Evolutionary conservation across 1,140 invertebrate species (phyloP).

Genomic region (Megathymus violae): DNA sequence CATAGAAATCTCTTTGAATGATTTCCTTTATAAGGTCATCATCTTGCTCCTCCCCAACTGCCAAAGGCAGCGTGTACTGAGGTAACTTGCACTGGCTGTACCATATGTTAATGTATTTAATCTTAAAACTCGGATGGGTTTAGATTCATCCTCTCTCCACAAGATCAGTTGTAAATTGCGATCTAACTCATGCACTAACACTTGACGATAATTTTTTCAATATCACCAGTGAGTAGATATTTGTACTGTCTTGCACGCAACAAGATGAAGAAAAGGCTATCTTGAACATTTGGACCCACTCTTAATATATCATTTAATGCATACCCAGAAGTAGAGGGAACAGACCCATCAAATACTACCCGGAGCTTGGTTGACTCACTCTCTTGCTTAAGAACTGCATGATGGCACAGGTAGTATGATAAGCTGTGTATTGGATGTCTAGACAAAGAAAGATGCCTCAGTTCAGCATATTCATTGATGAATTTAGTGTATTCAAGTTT

Average conservation of each 20-base stretch:
- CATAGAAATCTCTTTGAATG: not conserved
- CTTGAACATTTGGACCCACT: conserved; percentile 3
- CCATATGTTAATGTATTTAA: conserved; percentile 3
- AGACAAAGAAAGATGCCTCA: not conserved
- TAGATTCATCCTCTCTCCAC: conserved; percentile 4
- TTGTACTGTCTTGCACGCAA: conserved; percentile 6
- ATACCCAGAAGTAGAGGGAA: not conserved
- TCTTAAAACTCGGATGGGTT: not conserved
- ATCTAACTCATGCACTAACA: not conserved
- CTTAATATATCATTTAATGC: conserved; percentile 4
- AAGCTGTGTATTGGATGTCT: not conserved
- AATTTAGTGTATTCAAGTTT: not conserved
- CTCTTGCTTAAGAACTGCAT: conserved; percentile 4
- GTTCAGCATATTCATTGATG: not conserved
- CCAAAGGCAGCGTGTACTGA: conserved; percentile 3
- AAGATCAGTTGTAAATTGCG: not conserved
- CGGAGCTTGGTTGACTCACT: conserved; percentile 11
- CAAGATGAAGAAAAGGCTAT: conserved; percentile 5
- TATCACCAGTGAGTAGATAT: conserved; percentile 11
- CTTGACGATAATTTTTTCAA: conserved; percentile 4
- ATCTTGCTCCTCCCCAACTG: not conserved
- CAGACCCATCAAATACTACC: conserved; percentile 11
- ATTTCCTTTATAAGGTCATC: not conserved
- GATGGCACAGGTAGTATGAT: conserved; percentile 7
- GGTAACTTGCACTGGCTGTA: conserved; percentile 1